A percentile compares a stretch with the other conserved stretches of the same genome.
These are phyloP conservation scores for Tachina fera DNA, from an alignment of 2,888 invertebrate species.

Conservation along the genomic window DNA sequence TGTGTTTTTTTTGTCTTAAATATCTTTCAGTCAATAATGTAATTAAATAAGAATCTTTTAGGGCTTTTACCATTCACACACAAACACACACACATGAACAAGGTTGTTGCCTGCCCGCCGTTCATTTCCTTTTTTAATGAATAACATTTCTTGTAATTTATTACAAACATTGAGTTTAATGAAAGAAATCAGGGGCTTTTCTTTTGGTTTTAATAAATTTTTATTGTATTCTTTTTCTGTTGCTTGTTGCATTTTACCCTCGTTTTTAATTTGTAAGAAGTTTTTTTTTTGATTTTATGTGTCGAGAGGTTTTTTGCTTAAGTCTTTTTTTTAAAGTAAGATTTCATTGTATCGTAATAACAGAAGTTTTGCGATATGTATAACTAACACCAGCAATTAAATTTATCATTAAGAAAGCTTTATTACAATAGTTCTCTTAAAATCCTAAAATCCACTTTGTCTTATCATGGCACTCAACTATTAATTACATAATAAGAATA, in stretches of 20 bases:
- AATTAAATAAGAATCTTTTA: constrained; percentile 57
- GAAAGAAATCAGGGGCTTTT: constrained; percentile 53
- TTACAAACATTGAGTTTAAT: constrained; percentile 54
- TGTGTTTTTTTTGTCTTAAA: constrained; percentile 7
- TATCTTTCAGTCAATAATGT: constrained; percentile 51
- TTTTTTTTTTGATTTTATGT: not conserved
- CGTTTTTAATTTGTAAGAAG: not conserved
- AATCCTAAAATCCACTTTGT: too few relatives aligned
- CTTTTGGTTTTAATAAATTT: constrained; percentile 46
- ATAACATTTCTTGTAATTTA: constrained; percentile 61
- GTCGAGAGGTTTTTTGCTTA: constrained; percentile 46
- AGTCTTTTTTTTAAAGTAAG: constrained; percentile 43
- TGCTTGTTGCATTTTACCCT: not conserved
- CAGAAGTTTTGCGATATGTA: not conserved
- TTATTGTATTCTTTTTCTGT: constrained; percentile 40
- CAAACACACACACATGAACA: not conserved
- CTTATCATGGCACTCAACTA: too few relatives aligned
- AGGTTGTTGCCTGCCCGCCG: not conserved
- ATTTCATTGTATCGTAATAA: not conserved
- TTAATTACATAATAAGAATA: too few relatives aligned
- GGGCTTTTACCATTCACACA: not conserved
- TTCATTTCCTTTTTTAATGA: constrained; percentile 51
- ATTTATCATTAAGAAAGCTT: too few relatives aligned
- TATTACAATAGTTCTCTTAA: too few relatives aligned
- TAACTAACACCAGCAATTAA: too few relatives aligned